Base-by-base conservation (phyloP, 1,140 invertebrate species). In the Drusus annulatus region DNA sequence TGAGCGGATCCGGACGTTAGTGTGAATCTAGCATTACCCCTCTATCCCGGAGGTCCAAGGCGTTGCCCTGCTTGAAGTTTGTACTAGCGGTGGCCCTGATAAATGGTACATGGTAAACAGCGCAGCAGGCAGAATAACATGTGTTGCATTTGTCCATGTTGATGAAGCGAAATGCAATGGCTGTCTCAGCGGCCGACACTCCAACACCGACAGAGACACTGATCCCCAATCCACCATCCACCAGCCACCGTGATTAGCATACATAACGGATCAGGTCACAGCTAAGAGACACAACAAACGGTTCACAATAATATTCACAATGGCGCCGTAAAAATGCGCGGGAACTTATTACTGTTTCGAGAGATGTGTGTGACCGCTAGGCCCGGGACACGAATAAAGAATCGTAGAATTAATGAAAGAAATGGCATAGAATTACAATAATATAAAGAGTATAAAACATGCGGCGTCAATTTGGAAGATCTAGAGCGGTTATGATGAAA, bases 241-340 rank as follows among this genome's bases (percentile, higher is more conserved):
- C 71, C 13, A 58, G 45, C 54, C 71, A 25, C 71, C 8, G 28
- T 10, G 25, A 75, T 75, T 75, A 75, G 71, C 71, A 75, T 75
- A 75, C 71, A 75, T 75, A 75, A 75, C 71, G 71, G 71, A 17
- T 50, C 68, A 8, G 25, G 52, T n/a, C 54, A 58, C 71, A 58
- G 28, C 17, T 25, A 17, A 75, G 54, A 75, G 71, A 58, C 68
- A 52, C 69, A 74, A 69, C 50, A 52, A 69, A 74, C 69, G 69
- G 69, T 74, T 74, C 68, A 71, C 68, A 71, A 71, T 69, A 69
- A 50, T 28, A 56, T 58, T 56, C 71, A 75, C 71, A 75, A 75
- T 75, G 25, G 71, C 52, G 71, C 52, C 71, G 71, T 75, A 36
- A 75, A 58, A 75, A 60, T 75, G 71, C 71, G 71, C 71, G 71